Percentiles rank a stretch among this genome's conserved stretches.
phyloP scores from a whole-genome alignment of 2,113 vertebrate species.

The Toxotes chatareus region DNA sequence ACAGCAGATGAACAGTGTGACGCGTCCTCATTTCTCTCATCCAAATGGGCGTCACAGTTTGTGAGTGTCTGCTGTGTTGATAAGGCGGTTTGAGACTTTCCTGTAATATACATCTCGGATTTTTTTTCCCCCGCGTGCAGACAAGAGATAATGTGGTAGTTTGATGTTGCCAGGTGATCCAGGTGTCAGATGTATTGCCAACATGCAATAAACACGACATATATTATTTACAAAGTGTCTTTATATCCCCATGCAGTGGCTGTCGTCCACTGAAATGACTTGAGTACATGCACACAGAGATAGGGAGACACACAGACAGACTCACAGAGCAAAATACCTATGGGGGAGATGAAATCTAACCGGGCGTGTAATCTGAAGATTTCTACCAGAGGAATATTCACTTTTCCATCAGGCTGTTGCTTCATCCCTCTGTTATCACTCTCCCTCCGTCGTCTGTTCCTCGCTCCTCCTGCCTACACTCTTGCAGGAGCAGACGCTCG shows the following conservation, averaged over 20 bases:
- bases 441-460: constrained; percentile 36
- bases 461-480: constrained; percentile 27
- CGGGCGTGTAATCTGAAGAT: constrained; percentile 73
- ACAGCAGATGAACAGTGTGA: background rate
- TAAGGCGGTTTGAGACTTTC: background rate
- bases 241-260: constrained; percentile 28
- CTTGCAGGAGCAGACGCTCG: constrained; percentile 50
- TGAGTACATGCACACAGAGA: constrained; percentile 45
- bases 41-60: background rate
- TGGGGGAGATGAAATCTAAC: constrained; percentile 73
- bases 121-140: background rate
- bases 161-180: constrained; percentile 30
- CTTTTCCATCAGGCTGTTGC: constrained; percentile 66
- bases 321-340: constrained; percentile 52
- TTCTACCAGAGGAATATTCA: constrained; percentile 74
- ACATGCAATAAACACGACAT: constrained; percentile 11
- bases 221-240: constrained; percentile 37
- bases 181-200: constrained; percentile 13
- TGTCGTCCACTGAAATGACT: constrained; percentile 45
- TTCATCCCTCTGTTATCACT: constrained; percentile 52
- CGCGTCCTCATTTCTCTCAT: background rate
- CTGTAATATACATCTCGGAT: background rate
- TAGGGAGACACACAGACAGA: constrained; percentile 33
- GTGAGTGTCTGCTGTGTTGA: background rate
- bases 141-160: background rate